Evolutionary conservation across 2,113 vertebrate genomes (phyloP).

Genomic region (Cryptotis parvus): DNA sequence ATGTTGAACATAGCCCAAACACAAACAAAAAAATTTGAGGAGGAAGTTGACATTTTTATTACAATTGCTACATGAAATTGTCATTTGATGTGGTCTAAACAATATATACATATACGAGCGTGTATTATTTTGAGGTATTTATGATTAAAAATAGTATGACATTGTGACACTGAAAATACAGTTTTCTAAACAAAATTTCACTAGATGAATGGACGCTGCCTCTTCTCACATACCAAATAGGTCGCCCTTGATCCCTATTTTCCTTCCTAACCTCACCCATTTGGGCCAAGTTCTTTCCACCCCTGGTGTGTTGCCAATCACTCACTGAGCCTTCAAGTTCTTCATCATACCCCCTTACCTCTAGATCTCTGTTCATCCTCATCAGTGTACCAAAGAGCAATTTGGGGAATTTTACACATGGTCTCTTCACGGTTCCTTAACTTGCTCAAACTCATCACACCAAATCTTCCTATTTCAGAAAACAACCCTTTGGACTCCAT

Average conservation of each 20-base stretch:
- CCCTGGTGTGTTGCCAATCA: too few species aligned
- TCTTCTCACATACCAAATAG: background rate
- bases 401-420: background rate
- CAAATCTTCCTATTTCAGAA: background rate
- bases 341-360: background rate
- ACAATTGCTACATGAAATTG: background rate
- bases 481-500: background rate
- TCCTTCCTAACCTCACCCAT: background rate
- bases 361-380: background rate
- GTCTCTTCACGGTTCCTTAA: background rate
- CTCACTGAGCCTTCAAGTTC: background rate
- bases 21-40: too few species aligned
- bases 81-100: background rate
- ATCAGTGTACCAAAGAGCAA: background rate
- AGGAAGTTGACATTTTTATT: background rate
- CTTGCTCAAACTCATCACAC: background rate
- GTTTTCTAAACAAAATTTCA: background rate
- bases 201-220: background rate
- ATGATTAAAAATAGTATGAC: conserved; percentile 15
- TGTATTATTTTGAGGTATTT: background rate
- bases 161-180: background rate
- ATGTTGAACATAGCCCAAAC: too few species aligned
- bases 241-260: background rate
- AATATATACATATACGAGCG: background rate
- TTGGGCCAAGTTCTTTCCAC: background rate